Evolutionary conservation across 23 tunicate species (phyloP).

Genomic region (Diplosoma virens): DNA sequence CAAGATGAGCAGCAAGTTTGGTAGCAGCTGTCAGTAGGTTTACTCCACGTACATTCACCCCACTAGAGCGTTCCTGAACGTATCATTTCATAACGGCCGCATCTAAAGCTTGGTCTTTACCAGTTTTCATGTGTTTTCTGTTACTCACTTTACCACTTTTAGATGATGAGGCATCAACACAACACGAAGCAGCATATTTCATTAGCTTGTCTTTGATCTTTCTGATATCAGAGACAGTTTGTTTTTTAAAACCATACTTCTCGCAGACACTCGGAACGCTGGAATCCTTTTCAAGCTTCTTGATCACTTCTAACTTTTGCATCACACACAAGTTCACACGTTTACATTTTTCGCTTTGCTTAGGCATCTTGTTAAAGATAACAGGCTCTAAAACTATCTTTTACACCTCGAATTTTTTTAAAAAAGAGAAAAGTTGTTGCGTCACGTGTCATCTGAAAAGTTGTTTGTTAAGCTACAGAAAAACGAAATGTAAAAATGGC

Average conservation of each 20-base stretch:
- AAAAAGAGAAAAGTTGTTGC: too few species aligned
- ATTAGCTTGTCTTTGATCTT: constrained; percentile 8
- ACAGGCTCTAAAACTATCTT: not conserved
- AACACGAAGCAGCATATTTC: constrained; percentile 4
- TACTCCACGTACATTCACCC: not conserved
- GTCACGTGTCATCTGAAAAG: too few species aligned
- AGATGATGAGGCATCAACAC: not conserved
- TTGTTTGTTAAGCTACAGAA: too few species aligned
- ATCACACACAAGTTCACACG: constrained; percentile 1
- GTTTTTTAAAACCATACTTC: not conserved
- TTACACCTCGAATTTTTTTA: too few species aligned
- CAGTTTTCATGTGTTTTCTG: constrained; percentile 9
- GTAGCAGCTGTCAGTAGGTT: constrained; percentile 2
- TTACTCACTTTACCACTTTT: not conserved
- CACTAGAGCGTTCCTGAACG: constrained; percentile 8
- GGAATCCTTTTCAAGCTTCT: constrained; percentile 1
- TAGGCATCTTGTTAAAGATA: not conserved
- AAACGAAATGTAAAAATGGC: too few species aligned
- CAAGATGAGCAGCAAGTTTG: constrained; percentile 26
- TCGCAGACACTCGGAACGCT: constrained; percentile 6
- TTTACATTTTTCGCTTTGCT: not conserved
- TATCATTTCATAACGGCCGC: constrained; percentile 11
- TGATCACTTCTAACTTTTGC: constrained; percentile 4
- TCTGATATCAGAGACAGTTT: not conserved
- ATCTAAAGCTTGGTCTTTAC: constrained; percentile 8